A percentile compares a stretch with the other conserved stretches of the same genome.
These are phyloP conservation scores for Strix aluco DNA, from an alignment of 2,113 vertebrate species.

Conservation along the genomic window DNA sequence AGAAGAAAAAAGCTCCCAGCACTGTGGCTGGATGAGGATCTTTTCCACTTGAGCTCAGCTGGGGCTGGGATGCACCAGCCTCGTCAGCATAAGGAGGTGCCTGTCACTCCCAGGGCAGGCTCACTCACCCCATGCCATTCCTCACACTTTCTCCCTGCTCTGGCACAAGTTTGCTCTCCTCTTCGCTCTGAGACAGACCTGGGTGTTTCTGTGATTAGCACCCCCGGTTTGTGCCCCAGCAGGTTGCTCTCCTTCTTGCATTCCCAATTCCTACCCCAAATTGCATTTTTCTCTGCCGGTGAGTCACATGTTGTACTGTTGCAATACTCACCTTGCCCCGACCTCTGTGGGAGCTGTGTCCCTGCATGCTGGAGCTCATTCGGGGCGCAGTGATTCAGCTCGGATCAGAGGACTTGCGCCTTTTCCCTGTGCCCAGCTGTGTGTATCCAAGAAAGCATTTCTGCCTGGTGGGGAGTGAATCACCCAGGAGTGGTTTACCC, in stretches of 20 bases:
- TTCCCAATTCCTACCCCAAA: neutral
- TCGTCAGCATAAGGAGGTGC: fast-evolving
- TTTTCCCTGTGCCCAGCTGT: slow-evolving; percentile 34
- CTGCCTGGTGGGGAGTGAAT: slow-evolving; percentile 60
- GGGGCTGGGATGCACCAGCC: neutral
- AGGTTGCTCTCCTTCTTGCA: neutral
- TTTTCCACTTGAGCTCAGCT: neutral
- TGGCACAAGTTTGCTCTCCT: neutral
- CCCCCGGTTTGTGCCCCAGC: neutral
- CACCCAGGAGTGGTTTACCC: slow-evolving; percentile 64
- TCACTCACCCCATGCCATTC: fast-evolving
- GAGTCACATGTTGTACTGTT: neutral
- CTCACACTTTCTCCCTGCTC: neutral
- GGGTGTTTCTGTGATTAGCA: neutral
- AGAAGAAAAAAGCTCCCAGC: neutral
- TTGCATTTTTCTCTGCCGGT: neutral
- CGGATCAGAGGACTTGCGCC: slow-evolving; percentile 9
- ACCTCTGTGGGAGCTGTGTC: slow-evolving; percentile 13
- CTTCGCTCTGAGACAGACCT: neutral
- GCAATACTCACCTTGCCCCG: slow-evolving; percentile 37
- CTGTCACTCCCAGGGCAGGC: fast-evolving
- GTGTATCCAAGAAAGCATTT: slow-evolving; percentile 55
- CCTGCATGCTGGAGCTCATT: slow-evolving; percentile 42
- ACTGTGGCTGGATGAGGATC: neutral
- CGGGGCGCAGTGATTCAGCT: slow-evolving; percentile 47